Evolutionary conservation across 2,797 vertebrate genomes (phyloP).

Genomic region (Balearica regulorum): DNA sequence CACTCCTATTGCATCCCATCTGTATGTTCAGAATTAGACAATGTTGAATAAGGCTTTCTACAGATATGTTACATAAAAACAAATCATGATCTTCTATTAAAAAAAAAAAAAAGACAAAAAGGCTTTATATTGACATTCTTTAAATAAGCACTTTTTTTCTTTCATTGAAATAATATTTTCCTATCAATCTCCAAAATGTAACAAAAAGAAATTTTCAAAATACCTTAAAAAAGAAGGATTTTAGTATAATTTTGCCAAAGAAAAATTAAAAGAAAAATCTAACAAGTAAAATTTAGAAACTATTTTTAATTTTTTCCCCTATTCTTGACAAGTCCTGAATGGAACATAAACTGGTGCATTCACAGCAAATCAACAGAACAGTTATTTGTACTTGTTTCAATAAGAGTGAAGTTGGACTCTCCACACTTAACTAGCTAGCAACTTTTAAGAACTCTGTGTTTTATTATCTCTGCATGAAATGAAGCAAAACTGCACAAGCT

Average conservation of each 20-base stretch:
- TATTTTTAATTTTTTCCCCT: background rate
- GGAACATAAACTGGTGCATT: background rate
- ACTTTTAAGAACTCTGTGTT: background rate
- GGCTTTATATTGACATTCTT: background rate
- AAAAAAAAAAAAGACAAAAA: background rate
- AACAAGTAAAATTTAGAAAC: background rate
- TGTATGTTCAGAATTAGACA: background rate
- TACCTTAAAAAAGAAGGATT: background rate
- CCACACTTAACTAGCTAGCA: background rate
- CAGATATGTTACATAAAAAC: background rate
- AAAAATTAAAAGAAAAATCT: background rate
- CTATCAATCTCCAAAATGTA: background rate
- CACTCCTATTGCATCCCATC: background rate
- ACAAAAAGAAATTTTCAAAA: background rate
- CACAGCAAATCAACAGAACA: background rate
- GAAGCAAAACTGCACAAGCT: background rate
- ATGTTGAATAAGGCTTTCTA: background rate
- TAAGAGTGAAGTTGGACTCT: background rate
- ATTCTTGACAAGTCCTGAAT: background rate
- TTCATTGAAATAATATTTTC: background rate
- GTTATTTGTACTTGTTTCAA: background rate
- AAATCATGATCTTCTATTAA: fast-evolving
- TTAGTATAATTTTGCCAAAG: background rate
- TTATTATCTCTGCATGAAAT: background rate
- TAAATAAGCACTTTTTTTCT: background rate